phyloP scores from a whole-genome alignment of 2,797 vertebrate species.

The Platyrinchus mystaceus region DNA sequence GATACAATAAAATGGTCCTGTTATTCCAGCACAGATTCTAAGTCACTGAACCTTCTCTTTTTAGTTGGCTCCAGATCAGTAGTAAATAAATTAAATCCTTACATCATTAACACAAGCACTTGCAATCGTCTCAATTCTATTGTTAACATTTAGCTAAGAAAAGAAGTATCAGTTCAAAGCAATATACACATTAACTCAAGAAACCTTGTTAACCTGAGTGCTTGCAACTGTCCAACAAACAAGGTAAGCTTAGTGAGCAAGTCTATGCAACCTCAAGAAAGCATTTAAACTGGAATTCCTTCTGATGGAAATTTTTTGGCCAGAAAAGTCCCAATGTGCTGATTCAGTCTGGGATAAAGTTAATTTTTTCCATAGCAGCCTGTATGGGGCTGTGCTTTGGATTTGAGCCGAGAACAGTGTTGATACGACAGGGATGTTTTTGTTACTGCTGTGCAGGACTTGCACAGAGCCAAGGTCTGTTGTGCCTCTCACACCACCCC shows the following conservation, averaged over 20 bases:
- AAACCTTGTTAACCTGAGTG: not conserved
- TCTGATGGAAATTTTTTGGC: not conserved
- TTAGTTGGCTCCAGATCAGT: not conserved
- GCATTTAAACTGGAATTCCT: not conserved
- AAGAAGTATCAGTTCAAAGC: not conserved
- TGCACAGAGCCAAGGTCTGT: not conserved
- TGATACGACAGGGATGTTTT: not conserved
- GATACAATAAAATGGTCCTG: not conserved
- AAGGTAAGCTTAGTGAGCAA: not conserved
- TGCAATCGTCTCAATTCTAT: not conserved
- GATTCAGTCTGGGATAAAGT: not conserved
- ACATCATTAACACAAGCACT: not conserved
- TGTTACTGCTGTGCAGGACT: not conserved
- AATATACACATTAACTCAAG: not conserved
- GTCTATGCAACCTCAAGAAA: not conserved
- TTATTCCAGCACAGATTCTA: not conserved
- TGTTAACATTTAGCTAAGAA: not conserved
- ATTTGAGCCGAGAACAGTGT: not conserved
- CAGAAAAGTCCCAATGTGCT: not conserved
- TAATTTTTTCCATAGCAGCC: not conserved
- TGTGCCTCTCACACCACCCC: not conserved
- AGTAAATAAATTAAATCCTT: not conserved
- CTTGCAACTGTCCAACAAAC: not conserved
- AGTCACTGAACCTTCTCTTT: not conserved
- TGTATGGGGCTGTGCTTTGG: not conserved